These are phyloP conservation scores for Hippocampus kuda DNA, from an alignment of 2,797 vertebrate genomes.

Conservation along the genomic window DNA sequence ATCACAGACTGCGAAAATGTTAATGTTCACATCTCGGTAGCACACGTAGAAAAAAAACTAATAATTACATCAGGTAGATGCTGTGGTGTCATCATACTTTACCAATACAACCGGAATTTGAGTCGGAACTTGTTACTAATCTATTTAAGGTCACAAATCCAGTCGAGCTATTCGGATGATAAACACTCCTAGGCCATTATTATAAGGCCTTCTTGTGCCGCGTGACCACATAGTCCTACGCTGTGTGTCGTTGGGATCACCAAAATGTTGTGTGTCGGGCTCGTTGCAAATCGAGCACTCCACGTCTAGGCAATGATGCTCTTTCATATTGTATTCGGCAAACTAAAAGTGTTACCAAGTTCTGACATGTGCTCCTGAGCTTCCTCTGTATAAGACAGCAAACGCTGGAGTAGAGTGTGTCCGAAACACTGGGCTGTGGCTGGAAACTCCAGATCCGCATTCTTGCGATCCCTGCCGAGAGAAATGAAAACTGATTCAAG, in stretches of 20 bases:
- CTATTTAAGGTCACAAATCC: neutral
- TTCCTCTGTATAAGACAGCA: slow-evolving; percentile 81
- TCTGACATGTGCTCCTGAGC: slow-evolving; percentile 82
- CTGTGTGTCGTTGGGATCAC: too few species aligned
- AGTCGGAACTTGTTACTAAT: neutral
- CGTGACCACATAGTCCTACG: too few species aligned
- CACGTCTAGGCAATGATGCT: neutral
- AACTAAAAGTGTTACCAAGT: slow-evolving; percentile 67
- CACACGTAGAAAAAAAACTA: neutral
- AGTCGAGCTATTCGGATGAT: too few species aligned
- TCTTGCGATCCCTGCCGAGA: slow-evolving; percentile 76
- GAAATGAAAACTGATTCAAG: neutral
- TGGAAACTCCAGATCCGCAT: slow-evolving; percentile 76
- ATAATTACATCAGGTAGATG: neutral
- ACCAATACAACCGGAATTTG: neutral
- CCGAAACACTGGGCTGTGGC: slow-evolving; percentile 79
- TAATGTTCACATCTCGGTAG: neutral
- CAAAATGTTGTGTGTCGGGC: too few species aligned
- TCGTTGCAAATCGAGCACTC: too few species aligned
- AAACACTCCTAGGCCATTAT: neutral
- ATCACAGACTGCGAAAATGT: neutral
- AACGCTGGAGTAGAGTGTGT: slow-evolving; percentile 80
- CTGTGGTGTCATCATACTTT: neutral
- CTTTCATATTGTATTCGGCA: neutral
- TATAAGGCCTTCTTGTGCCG: too few species aligned